Evolutionary conservation across 1,140 invertebrate genomes (phyloP).

Genomic region (Drosophila watanabei): DNA sequence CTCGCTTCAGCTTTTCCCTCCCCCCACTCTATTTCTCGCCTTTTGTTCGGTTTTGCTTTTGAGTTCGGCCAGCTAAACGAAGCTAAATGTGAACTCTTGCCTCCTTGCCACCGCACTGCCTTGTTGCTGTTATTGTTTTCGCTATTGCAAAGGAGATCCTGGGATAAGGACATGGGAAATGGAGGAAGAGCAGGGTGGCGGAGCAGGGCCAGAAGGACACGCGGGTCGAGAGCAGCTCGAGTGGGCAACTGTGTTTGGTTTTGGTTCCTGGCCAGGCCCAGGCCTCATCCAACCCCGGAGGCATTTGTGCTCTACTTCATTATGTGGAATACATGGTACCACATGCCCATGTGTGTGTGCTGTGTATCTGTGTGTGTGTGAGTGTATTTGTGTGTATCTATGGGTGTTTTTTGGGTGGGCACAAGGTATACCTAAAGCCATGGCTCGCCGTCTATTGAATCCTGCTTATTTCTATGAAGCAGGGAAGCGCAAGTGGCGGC

Average conservation of each 20-base stretch:
- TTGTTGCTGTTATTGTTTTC: slow-evolving; percentile 36
- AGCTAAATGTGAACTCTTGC: slow-evolving; percentile 55
- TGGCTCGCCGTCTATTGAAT: slow-evolving; percentile 64
- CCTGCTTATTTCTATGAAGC: slow-evolving; percentile 50
- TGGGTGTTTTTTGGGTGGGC: slow-evolving; percentile 37
- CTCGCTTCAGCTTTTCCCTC: slow-evolving; percentile 2
- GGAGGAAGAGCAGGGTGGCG: not conserved
- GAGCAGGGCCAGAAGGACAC: not conserved
- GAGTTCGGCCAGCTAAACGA: slow-evolving; percentile 34
- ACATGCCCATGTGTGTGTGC: slow-evolving; percentile 34
- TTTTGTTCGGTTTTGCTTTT: slow-evolving; percentile 20
- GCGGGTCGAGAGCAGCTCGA: slow-evolving; percentile 36
- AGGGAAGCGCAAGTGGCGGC: slow-evolving; percentile 51
- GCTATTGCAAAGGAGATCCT: slow-evolving; percentile 33
- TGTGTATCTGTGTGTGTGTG: slow-evolving; percentile 16
- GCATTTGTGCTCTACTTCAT: slow-evolving; percentile 75
- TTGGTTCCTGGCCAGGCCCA: slow-evolving; percentile 26
- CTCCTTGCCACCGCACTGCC: slow-evolving; percentile 20
- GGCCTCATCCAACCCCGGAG: slow-evolving; percentile 26
- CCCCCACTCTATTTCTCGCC: not conserved
- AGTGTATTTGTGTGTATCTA: slow-evolving; percentile 23
- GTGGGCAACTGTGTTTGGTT: slow-evolving; percentile 55
- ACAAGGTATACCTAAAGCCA: slow-evolving; percentile 31
- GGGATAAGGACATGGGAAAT: slow-evolving; percentile 7
- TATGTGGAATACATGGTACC: slow-evolving; percentile 63